Evolutionary conservation across 2,113 vertebrate genomes (phyloP), one percentile per base, ranked within the genome.

Genomic region (Cygnus buccinator): DNA sequence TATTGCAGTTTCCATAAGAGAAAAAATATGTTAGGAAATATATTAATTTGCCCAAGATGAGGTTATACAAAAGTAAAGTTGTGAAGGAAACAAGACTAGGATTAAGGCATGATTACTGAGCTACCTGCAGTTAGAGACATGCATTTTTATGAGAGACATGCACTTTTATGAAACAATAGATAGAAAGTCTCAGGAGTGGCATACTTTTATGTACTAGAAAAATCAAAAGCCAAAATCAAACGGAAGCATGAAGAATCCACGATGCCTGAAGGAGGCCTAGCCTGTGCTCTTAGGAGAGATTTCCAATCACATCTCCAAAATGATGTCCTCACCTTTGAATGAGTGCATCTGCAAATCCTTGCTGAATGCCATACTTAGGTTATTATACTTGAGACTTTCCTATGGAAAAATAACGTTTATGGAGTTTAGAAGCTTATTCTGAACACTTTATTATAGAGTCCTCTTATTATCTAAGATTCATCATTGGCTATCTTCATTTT

Each of bases 1-100:
- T 46, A 18, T 12, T 9, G 6, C 35, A 44, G 23, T 43, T 88
- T 73, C 46, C 0, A 0, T 15, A 43, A 57, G 4, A 79, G 23
- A 50, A 74, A 48, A 48, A 73, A 79, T 13, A 37, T 15, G 29
- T 9, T 33, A 84, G 17, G 11, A 57, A 89, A 75, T 5, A 23
- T 3, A 31, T 25, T 52, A 33, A 29, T 48, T 17, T 62, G 25
- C 10, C 58, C 58, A 77, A 62, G 44, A 28, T 37, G 33, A 61
- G 57, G 25, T 37, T 44, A 50, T 48, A 39, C 26, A 78, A 39
- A 35, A 35, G 48, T 50, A 31, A 71, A 52, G 26, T 29, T 35
- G 25, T 37, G 44, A 35, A 29, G n/a, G 59, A 63, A 52, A 48
- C 31, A 18, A 33, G 44, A 25, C 26, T 15, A 77, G 44, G 58